Evolutionary conservation across 2,113 vertebrate genomes (phyloP), one percentile per base, ranked within the genome.

Genomic region (Bombycilla garrulus): DNA sequence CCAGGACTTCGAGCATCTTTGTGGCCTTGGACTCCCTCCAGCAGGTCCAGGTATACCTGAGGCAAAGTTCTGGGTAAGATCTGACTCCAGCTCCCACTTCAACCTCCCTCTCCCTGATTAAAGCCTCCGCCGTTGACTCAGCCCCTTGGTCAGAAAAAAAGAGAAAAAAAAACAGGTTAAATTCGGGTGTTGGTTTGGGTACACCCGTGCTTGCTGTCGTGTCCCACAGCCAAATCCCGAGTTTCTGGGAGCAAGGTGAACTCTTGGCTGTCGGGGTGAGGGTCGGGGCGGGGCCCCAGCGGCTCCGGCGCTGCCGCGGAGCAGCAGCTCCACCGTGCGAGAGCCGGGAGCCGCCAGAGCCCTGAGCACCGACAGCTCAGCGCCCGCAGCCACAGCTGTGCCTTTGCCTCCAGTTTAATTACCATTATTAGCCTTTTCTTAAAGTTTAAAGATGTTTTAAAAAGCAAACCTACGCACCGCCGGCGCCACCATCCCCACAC

Each of bases 281-380:
- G 7, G 10, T 18, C 8, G 17, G 77, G 28, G 28, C n/a, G n/a
- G n/a, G 69, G 62, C 19, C 11, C 33, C 71, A 42, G 15, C 42
- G 17, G 45, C 10, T 19, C 45, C 66, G 29, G 44, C 3, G 44
- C 11, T 50, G 47, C 66, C 11, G 20, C 40, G 60, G 94, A 65
- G 76, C 95, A 95, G 92, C 6, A 96, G 93, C 96, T 89, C 96
- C 96, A 67, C 92, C 97, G 58, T 84, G 97, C 67, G 96, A 48
- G 81, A 44, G 69, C 54, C 15, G 3, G 51, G 54, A 54, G 54
- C 18, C 9, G 5, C 67, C 45, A 10, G 2, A 38, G 38, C 38
- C 38, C 38, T 12, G 28, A 60, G 61, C 58, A 11, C 15, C 10
- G 12, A 2, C 1, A 2, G 9, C 4, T 4, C 69, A 6, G 20